Evolutionary conservation across 2,113 vertebrate genomes (phyloP).

Genomic region (Polyodon spathula): DNA sequence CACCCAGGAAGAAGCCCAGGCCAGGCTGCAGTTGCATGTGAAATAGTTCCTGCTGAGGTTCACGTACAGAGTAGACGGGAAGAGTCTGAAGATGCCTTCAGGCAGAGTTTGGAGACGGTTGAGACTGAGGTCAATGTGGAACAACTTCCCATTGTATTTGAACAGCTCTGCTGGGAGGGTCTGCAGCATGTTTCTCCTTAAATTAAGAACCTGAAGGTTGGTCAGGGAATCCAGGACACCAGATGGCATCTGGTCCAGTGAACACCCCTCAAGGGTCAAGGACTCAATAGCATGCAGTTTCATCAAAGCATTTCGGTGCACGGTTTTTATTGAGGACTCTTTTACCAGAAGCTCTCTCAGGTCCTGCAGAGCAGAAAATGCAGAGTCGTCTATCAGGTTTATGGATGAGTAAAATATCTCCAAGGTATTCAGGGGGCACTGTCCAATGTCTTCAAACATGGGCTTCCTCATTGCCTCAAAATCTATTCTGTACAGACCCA

Average conservation of each 20-base stretch:
- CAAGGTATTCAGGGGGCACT: slow-evolving; percentile 5
- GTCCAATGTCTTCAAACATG: slow-evolving; percentile 6
- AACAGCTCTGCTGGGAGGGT: slow-evolving; percentile 9
- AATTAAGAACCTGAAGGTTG: slow-evolving; percentile 5
- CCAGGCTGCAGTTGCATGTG: slow-evolving; percentile 7
- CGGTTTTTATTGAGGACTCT: not conserved
- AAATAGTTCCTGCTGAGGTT: slow-evolving; percentile 9
- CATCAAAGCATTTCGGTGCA: slow-evolving; percentile 1
- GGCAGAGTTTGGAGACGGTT: slow-evolving; percentile 5
- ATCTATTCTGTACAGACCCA: slow-evolving; percentile 6
- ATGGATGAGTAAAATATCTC: slow-evolving; percentile 1
- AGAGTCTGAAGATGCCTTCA: slow-evolving; percentile 5
- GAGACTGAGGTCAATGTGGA: slow-evolving; percentile 7
- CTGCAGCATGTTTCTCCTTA: slow-evolving; percentile 4
- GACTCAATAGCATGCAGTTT: not conserved
- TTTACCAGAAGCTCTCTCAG: slow-evolving; percentile 1
- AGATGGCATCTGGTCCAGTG: not conserved
- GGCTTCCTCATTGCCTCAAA: not conserved
- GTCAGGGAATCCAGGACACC: not conserved
- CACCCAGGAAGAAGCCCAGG: slow-evolving; percentile 3
- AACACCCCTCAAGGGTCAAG: not conserved
- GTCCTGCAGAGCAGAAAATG: not conserved
- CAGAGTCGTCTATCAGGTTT: slow-evolving; percentile 8
- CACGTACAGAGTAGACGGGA: not conserved
- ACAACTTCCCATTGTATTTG: slow-evolving; percentile 9